Base-by-base conservation (phyloP, 2,797 vertebrate genomes). In the Anguilla pacifica region DNA sequence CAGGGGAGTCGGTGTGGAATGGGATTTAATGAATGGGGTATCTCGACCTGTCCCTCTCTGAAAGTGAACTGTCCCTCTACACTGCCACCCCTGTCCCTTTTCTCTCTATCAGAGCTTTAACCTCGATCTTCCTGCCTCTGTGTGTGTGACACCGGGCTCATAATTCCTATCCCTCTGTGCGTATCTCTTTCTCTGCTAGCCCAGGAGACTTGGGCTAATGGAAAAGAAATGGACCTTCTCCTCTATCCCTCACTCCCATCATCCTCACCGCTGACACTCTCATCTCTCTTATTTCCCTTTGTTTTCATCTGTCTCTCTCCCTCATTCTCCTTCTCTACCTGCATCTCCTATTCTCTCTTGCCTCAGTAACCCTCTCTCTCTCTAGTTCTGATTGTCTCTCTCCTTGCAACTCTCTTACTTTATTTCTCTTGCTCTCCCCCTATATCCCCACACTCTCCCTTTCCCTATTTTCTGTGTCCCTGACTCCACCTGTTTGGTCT, bases 141-240 rank as follows among this genome's bases (percentile, higher is more conserved):
- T 35, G 83, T 35, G 51, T 49, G 72, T 84, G 74, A 87, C 88
- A 79, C 13, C 15, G 13, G 31, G 74, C 74, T 39, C 39, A 19
- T 85, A 87, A 86, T 74, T 77, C 28, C 43, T 88, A 70, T 94
- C 93, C 90, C 90, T 59, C 84, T 89, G 91, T 87, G 79, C 91
- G 91, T 89, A 89, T 93, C 93, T 94, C 90, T 94, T 93, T 94
- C 86, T 89, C 86, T 94, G 89, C 92, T 91, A 91, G 91, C 93
- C 91, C 90, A 83, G n/a, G 94, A 93, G 94, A 91, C 46, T 51
- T 2, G 6, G 46, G 79, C 79, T 49, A 82, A 82, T 82, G 43
- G 79, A 6, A 43, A 51, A 82, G 79, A 82, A 82, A 82, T 82
- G 15, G 79, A 22, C 46, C 77, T 74, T 15, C 79, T 82, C 43